Conservation (phyloP, 2,113 vertebrate genomes). For the Vulpes vulpes region DNA sequence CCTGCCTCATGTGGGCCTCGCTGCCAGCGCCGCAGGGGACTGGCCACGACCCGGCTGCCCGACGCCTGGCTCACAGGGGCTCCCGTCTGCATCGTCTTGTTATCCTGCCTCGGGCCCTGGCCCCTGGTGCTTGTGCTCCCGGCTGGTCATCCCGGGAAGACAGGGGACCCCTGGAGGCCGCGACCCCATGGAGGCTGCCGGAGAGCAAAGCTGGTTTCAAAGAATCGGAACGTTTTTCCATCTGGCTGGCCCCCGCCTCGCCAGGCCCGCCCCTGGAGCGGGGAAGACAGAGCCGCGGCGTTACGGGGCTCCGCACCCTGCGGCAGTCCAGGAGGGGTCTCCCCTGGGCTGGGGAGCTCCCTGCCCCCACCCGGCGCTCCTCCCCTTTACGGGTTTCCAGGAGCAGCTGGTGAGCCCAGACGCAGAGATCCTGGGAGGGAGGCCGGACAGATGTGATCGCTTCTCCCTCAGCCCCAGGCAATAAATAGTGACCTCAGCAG, state of each 20-base stretch:
- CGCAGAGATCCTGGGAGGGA: neutral
- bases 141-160: rapidly evolving
- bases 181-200: neutral
- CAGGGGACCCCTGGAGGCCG: rapidly evolving
- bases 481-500: slow-evolving; percentile 25
- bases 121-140: rapidly evolving
- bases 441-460: neutral
- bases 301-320: neutral
- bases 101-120: rapidly evolving
- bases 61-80: rapidly evolving
- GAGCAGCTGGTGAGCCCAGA: neutral
- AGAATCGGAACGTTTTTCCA: rapidly evolving
- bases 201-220: rapidly evolving
- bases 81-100: neutral
- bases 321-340: neutral
- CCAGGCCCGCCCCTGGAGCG: no score
- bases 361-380: rapidly evolving
- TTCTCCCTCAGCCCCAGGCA: neutral
- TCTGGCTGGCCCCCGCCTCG: rapidly evolving
- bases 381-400: neutral
- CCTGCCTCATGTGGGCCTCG: neutral
- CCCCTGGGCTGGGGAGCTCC: neutral
- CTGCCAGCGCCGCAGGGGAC: neutral
- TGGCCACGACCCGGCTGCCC: rapidly evolving
- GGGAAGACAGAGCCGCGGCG: rapidly evolving